These are phyloP conservation scores for Staurois parvus DNA, from an alignment of 2,797 vertebrate species.

Conservation along the genomic window DNA sequence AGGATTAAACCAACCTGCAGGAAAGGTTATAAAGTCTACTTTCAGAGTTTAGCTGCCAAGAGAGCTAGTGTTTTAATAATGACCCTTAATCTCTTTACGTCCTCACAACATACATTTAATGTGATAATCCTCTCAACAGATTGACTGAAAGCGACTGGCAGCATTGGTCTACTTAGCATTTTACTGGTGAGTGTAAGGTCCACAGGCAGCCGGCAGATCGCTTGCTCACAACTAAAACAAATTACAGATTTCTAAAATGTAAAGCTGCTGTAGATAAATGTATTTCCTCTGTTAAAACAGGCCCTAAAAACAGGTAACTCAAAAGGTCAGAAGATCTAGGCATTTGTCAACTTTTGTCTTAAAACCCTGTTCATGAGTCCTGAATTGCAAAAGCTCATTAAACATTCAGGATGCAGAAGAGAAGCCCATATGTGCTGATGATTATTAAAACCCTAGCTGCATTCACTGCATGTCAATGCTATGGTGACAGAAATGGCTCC, in stretches of 20 bases:
- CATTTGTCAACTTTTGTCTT: too few relatives aligned
- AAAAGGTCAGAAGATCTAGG: too few relatives aligned
- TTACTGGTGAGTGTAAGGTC: background rate
- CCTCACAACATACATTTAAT: constrained; percentile 7
- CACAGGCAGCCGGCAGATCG: background rate
- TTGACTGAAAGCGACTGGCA: background rate
- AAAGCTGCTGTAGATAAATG: too few relatives aligned
- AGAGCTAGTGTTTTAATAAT: background rate
- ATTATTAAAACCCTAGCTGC: too few relatives aligned
- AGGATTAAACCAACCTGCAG: background rate
- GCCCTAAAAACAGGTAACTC: too few relatives aligned
- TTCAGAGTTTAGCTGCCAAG: background rate
- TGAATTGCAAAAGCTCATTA: too few relatives aligned
- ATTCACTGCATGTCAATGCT: too few relatives aligned
- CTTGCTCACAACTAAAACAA: background rate
- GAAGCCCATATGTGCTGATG: too few relatives aligned
- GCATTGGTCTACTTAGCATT: background rate
- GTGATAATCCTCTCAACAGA: constrained; percentile 5
- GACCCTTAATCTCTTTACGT: background rate
- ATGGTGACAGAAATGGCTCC: background rate
- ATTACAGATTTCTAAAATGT: too few relatives aligned
- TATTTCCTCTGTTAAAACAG: too few relatives aligned
- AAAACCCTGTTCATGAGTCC: too few relatives aligned
- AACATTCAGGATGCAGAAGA: too few relatives aligned
- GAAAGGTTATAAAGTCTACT: background rate